phyloP scores from a whole-genome alignment of 2,113 vertebrate species.

The Elaphurus davidianus region DNA sequence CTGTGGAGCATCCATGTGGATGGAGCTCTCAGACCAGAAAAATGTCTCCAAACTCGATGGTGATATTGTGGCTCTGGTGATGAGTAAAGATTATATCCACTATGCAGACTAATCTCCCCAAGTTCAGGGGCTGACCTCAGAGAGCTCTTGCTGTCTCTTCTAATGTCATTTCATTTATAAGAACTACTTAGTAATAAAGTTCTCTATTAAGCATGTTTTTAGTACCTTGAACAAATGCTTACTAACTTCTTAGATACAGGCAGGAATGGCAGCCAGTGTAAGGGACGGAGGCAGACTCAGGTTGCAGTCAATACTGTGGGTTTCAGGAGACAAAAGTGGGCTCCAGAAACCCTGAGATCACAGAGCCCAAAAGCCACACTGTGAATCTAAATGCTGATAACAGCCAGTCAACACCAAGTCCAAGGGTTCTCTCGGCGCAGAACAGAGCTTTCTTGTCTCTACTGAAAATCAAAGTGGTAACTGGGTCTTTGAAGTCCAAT shows the following conservation, averaged over 20 bases:
- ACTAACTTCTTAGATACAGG: neutral
- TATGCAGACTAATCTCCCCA: neutral
- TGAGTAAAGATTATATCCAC: neutral
- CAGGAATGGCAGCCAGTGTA: neutral
- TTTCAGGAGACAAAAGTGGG: neutral
- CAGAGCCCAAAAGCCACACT: neutral
- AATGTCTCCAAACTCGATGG: neutral
- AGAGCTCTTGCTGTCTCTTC: neutral
- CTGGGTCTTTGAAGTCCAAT: neutral
- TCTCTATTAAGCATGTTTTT: neutral
- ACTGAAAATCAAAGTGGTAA: neutral
- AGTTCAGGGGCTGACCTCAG: neutral
- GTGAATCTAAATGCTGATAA: neutral
- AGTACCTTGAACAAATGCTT: neutral
- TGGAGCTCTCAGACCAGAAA: neutral
- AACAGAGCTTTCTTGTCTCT: neutral
- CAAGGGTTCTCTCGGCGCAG: neutral
- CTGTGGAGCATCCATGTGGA: neutral
- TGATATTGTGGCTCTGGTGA: neutral
- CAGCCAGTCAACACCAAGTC: neutral
- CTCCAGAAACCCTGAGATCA: neutral
- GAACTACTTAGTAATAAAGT: neutral
- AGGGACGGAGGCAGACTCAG: neutral
- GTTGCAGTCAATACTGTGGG: neutral
- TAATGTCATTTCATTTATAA: neutral